A percentile compares a stretch with the other conserved stretches of the same genome.
These are phyloP conservation scores for Microtus pennsylvanicus DNA, from an alignment of 2,113 vertebrate genomes.

Conservation along the genomic window DNA sequence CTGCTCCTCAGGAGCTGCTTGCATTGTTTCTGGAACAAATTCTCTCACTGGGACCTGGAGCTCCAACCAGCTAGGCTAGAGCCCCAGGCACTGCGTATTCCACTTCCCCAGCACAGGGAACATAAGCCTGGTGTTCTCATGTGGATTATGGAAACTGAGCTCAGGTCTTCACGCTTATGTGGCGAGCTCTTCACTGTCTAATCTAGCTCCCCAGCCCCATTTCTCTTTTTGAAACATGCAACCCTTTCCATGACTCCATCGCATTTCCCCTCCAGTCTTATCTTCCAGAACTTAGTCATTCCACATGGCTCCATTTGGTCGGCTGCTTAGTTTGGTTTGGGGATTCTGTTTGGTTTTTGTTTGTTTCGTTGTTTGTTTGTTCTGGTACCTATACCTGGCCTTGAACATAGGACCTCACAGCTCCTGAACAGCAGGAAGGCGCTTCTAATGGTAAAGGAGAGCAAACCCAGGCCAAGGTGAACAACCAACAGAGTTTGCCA, in stretches of 20 bases:
- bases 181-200: neutral
- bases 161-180: neutral
- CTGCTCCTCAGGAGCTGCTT: neutral
- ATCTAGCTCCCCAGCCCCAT: neutral
- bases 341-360: neutral
- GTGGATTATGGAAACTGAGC: neutral
- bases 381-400: neutral
- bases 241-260: neutral
- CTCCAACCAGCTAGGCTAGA: too few relatives aligned
- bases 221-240: slow-evolving; percentile 11
- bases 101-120: neutral
- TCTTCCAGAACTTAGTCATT: neutral
- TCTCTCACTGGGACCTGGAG: neutral
- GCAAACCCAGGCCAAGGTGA: neutral
- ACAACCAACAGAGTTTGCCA: neutral
- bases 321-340: neutral
- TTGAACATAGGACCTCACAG: neutral
- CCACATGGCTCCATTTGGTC: neutral
- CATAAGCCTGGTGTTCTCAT: neutral
- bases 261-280: neutral
- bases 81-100: too few relatives aligned
- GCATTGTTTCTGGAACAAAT: neutral
- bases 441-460: neutral
- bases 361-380: neutral
- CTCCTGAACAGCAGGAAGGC: neutral